These are phyloP conservation scores for Caenorhabditis uteleia DNA, from an alignment of 2,888 invertebrate species.

Conservation along the genomic window DNA sequence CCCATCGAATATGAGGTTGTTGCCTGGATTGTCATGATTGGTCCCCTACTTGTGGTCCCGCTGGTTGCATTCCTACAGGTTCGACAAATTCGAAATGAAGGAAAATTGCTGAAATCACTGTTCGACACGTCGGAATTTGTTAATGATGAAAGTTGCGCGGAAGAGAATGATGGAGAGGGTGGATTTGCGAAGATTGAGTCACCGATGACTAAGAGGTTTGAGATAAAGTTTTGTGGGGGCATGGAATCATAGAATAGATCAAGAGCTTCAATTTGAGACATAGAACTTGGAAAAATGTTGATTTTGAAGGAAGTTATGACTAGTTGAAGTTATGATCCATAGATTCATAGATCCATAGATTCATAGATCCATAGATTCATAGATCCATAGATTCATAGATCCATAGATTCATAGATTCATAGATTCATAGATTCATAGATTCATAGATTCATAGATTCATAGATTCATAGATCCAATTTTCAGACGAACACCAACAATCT, in stretches of 20 bases:
- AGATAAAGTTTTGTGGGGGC: too few species aligned
- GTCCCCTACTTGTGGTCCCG: slow-evolving; percentile 61
- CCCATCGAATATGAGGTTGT: slow-evolving; percentile 57
- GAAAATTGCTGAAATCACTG: slow-evolving; percentile 40
- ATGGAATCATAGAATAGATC: neutral
- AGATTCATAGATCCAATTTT: slow-evolving; percentile 23
- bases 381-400: too few species aligned
- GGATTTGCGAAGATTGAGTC: neutral
- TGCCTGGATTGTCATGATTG: slow-evolving; percentile 65
- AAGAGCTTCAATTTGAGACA: too few species aligned
- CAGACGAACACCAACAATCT: slow-evolving; percentile 26
- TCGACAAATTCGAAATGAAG: slow-evolving; percentile 39
- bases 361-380: too few species aligned
- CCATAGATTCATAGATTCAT: too few species aligned
- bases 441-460: too few species aligned
- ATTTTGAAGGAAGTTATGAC: too few species aligned
- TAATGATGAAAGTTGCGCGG: slow-evolving; percentile 10
- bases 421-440: too few species aligned
- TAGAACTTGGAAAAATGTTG: too few species aligned
- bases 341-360: too few species aligned
- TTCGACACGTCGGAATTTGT: slow-evolving; percentile 45
- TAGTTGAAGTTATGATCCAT: too few species aligned
- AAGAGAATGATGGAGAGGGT: slow-evolving; percentile 2
- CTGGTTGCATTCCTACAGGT: slow-evolving; percentile 45
- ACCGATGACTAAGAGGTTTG: too few species aligned